A percentile compares a stretch with the other conserved stretches of the same genome.
phyloP scores from a whole-genome alignment of 2,797 vertebrate genomes.

The Phrynocephalus guinanensis region DNA sequence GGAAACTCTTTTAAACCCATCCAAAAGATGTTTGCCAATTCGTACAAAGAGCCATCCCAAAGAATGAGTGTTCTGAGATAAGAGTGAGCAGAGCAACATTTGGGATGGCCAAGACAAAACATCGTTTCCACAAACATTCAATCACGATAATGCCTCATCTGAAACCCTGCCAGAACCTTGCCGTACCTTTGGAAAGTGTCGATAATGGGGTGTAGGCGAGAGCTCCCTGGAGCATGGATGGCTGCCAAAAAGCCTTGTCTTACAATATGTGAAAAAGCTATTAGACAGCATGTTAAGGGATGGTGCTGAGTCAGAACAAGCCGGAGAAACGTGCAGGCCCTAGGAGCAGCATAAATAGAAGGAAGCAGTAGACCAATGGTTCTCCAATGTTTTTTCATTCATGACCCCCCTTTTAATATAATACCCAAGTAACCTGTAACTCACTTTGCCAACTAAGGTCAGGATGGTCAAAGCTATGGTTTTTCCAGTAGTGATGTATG shows the following conservation, averaged over 20 bases:
- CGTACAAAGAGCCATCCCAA: no score
- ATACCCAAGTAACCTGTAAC: no score
- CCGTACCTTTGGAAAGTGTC: neutral
- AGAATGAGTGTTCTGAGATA: neutral
- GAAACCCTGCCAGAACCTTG: conserved; percentile 10
- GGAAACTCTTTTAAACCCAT: no score
- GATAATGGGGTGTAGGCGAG: conserved; percentile 2
- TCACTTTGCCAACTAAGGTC: no score
- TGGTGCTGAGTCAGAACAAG: neutral
- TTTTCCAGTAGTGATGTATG: no score
- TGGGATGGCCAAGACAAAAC: neutral
- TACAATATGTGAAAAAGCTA: conserved; percentile 57
- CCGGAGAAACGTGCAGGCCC: conserved; percentile 31
- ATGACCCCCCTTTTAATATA: no score
- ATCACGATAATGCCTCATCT: rapidly evolving
- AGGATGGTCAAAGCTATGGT: no score
- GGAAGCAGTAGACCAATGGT: neutral
- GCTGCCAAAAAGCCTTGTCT: conserved; percentile 60
- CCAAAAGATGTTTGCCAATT: no score
- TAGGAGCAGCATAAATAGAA: neutral
- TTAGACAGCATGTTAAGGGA: conserved; percentile 41
- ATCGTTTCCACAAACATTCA: neutral
- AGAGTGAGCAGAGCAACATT: neutral
- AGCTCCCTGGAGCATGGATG: conserved; percentile 17
- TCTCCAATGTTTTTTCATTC: no score